Evolutionary conservation across 1,140 invertebrate genomes (phyloP).

Genomic region (Drosophila paulistorum): DNA sequence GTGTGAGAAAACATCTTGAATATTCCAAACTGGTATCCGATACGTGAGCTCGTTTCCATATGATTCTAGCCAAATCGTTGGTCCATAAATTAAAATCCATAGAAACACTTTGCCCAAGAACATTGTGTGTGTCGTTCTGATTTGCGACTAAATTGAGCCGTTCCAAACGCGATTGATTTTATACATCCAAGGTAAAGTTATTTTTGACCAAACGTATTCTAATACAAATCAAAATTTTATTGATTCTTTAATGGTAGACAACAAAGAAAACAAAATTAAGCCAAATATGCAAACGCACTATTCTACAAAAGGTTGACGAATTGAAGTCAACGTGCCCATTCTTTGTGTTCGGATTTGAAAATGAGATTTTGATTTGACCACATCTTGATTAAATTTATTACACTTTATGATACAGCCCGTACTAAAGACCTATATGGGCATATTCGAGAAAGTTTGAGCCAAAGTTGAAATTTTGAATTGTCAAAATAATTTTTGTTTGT

Average conservation of each 20-base stretch:
- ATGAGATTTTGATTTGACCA: not conserved
- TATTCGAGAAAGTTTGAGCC: no score
- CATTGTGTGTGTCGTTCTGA: slow-evolving; percentile 4
- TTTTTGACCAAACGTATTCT: not conserved
- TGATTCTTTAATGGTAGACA: no score
- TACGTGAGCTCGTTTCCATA: not conserved
- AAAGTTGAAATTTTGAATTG: no score
- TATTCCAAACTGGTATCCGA: slow-evolving; percentile 10
- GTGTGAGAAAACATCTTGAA: not conserved
- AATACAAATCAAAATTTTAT: no score
- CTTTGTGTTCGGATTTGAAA: no score
- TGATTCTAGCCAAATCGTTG: not conserved
- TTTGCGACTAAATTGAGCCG: not conserved
- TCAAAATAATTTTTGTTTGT: no score
- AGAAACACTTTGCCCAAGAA: not conserved
- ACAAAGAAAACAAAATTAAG: no score
- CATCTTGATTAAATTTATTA: not conserved
- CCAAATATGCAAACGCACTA: no score
- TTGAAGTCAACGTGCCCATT: no score
- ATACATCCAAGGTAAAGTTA: not conserved
- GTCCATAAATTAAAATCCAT: not conserved
- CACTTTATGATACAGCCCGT: not conserved
- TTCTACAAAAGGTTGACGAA: no score
- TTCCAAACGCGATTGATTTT: not conserved
- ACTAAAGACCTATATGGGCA: no score